phyloP scores from a whole-genome alignment of 2,113 vertebrate genomes.

The Odocoileus hemionus region DNA sequence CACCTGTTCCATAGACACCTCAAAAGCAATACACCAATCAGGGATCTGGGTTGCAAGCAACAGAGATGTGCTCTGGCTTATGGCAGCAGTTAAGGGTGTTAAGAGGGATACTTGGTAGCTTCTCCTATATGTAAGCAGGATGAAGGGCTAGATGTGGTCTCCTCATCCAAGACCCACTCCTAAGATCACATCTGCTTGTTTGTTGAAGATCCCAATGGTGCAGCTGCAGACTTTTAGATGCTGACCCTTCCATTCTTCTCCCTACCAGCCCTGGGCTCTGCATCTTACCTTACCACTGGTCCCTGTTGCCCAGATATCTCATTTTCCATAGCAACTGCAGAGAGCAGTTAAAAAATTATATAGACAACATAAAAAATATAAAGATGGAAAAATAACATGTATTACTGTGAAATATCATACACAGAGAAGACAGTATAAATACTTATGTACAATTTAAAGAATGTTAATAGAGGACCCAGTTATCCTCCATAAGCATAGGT shows the following conservation, averaged over 20 bases:
- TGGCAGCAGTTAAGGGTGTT: neutral
- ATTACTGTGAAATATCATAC: neutral
- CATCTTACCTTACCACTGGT: neutral
- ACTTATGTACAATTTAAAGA: neutral
- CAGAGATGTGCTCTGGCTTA: neutral
- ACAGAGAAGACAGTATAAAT: neutral
- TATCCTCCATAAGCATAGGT: neutral
- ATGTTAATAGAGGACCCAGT: neutral
- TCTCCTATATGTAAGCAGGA: neutral
- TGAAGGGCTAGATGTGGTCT: neutral
- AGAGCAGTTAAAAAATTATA: neutral
- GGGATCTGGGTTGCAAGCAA: neutral
- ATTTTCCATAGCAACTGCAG: neutral
- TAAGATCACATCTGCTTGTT: neutral
- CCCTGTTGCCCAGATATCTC: neutral
- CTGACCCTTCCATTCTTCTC: neutral
- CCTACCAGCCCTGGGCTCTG: neutral
- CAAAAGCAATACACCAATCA: neutral
- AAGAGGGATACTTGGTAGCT: neutral
- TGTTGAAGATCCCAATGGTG: neutral
- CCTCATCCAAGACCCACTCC: neutral
- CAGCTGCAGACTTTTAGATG: neutral
- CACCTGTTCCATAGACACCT: neutral
- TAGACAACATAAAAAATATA: neutral
- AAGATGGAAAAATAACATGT: neutral